Conservation (phyloP, 2,797 vertebrate species). For the Tokudaia tokunoshimensis region DNA sequence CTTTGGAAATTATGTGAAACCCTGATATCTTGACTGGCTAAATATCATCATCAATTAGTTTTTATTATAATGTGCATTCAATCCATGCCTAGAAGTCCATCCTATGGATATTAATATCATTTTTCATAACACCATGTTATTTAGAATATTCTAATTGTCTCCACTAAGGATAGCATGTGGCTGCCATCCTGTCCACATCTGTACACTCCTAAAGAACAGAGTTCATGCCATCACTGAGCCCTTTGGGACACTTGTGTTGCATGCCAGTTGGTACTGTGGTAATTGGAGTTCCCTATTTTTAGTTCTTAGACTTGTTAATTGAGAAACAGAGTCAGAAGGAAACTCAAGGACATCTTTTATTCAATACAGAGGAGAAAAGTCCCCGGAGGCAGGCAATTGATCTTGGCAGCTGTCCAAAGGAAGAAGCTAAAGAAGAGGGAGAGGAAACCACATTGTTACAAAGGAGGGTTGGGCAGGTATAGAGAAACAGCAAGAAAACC, state of each 20-base stretch:
- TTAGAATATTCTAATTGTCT: neutral
- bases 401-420: neutral
- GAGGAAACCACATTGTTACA: neutral
- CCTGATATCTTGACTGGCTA: neutral
- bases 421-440: neutral
- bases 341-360: too few relatives aligned
- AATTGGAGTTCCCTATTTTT: neutral
- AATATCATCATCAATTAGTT: neutral
- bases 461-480: neutral
- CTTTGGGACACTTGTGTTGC: neutral
- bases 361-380: too few relatives aligned
- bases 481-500: neutral
- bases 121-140: neutral
- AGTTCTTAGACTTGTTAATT: too few relatives aligned
- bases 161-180: too few relatives aligned
- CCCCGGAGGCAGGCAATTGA: neutral
- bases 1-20: neutral
- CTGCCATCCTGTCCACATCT: neutral
- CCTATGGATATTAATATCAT: neutral
- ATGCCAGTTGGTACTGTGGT: too few relatives aligned
- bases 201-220: neutral
- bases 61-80: neutral
- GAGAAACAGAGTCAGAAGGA: too few relatives aligned
- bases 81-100: neutral
- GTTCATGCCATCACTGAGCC: neutral